Percentiles rank a stretch among this genome's conserved stretches.
phyloP scores from a whole-genome alignment of 2,888 invertebrate species.

The Thelaira solivaga region DNA sequence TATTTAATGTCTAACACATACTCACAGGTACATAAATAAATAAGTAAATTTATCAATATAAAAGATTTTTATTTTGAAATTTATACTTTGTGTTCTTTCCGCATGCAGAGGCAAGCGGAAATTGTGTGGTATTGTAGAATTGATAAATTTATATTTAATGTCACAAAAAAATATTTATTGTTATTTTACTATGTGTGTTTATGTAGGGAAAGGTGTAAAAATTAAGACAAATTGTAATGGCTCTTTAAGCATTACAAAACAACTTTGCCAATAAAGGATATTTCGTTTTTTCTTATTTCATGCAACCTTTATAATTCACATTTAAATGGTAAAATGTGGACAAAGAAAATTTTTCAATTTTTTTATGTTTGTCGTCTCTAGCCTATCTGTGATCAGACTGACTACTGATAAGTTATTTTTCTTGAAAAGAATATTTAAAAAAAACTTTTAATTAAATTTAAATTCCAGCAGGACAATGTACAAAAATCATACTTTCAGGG shows the following conservation, averaged over 20 bases:
- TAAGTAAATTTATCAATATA: constrained; percentile 53
- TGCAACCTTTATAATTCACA: too few relatives aligned
- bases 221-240: background rate
- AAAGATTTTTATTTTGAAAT: constrained; percentile 45
- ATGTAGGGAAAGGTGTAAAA: constrained; percentile 27
- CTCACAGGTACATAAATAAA: too few relatives aligned
- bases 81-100: background rate
- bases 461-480: too few relatives aligned
- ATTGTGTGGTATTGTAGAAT: constrained; percentile 17
- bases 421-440: too few relatives aligned
- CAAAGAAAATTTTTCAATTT: too few relatives aligned
- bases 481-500: too few relatives aligned
- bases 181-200: background rate
- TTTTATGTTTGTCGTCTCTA: too few relatives aligned
- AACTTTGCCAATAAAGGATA: background rate
- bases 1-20: constrained; percentile 35
- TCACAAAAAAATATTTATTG: constrained; percentile 10
- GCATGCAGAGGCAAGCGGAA: background rate
- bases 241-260: background rate
- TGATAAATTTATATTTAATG: constrained; percentile 34
- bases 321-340: too few relatives aligned
- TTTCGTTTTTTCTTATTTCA: too few relatives aligned
- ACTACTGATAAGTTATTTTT: too few relatives aligned
- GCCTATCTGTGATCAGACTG: too few relatives aligned
- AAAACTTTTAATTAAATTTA: too few relatives aligned